Conservation (phyloP, 1,140 invertebrate species). For the Hirudo medicinalis region DNA sequence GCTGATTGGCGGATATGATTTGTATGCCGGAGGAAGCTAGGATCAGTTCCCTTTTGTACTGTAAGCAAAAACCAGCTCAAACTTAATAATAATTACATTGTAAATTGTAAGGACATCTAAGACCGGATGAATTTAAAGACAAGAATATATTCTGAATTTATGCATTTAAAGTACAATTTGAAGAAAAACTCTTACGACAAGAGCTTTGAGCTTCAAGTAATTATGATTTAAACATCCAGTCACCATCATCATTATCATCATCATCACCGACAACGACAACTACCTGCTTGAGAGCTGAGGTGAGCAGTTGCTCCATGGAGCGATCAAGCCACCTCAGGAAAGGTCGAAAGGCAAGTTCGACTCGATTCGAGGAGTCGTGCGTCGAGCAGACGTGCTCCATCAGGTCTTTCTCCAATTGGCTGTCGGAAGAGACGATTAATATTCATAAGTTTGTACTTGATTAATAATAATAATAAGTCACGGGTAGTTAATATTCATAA, state of each 20-base stretch:
- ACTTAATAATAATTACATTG: background rate
- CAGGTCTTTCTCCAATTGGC: slow-evolving; percentile 30
- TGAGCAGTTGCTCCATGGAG: slow-evolving; percentile 33
- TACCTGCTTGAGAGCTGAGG: slow-evolving; percentile 36
- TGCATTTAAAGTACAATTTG: no score
- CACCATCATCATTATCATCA: no score
- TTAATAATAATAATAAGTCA: slow-evolving; percentile 5
- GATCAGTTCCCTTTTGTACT: slow-evolving; percentile 34
- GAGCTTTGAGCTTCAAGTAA: no score
- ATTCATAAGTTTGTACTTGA: background rate
- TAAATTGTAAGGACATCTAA: background rate
- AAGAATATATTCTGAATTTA: background rate
- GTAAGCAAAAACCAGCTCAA: slow-evolving; percentile 19
- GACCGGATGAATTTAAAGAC: slow-evolving; percentile 1
- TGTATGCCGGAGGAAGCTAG: slow-evolving; percentile 35
- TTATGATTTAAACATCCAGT: no score
- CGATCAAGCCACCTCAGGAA: slow-evolving; percentile 37
- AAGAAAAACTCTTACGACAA: no score
- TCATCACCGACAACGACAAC: background rate
- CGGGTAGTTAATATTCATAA: slow-evolving; percentile 14
- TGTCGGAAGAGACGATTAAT: slow-evolving; percentile 3
- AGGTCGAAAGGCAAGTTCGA: slow-evolving; percentile 33
- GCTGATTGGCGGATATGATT: slow-evolving; percentile 32
- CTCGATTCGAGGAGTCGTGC: slow-evolving; percentile 26
- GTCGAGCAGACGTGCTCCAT: slow-evolving; percentile 30